Evolutionary conservation across 1,140 invertebrate genomes (phyloP), one percentile per base, ranked within the genome.

Genomic region (Camponotus pennsylvanicus): DNA sequence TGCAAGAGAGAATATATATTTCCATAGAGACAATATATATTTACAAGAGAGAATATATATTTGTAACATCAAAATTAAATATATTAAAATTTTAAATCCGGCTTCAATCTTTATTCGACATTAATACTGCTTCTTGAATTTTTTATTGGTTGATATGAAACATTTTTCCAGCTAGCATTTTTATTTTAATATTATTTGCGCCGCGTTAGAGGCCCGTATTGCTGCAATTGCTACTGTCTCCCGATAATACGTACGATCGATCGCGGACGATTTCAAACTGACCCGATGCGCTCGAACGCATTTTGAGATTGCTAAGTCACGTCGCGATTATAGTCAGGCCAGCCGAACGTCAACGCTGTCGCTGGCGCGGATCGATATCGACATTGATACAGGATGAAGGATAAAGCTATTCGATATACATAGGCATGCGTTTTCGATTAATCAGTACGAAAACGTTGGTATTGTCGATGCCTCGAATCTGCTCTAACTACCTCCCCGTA

Each of bases 401-500:
- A 40, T 75, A 57, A 82, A 73, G 79, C 79, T 34, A 75, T 83
- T 83, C 69, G 79, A 83, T 83, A 75, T 83, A 83, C 42, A 83
- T 67, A 75, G 69, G 9, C 79, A 77, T 66, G 80, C 64, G 76
- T 67, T 27, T 27, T 86, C 86, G 88, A 91, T 90, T 89, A 90
- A 88, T 67, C 45, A 83, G 70, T 78, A 59, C 76, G 79, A 83
- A 89, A 88, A 78, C 86, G 45, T 32, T 69, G 27, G 32, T 52
- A 77, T 45, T 71, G 55, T 87, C 69, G 70, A 57, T 86, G 59
- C 55, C 49, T 71, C 71, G 73, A 89, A 78, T 61, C 66, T 83
- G 61, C 82, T 83, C 71, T 86, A 89, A 90, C 85, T 71, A 78
- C 73, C 64, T 86, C 66, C 86, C 63, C 86, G 77, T 92, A 89